Base-by-base conservation (phyloP, 92 coral and sea anemone genomes). In the Paramuricea clavata region DNA sequence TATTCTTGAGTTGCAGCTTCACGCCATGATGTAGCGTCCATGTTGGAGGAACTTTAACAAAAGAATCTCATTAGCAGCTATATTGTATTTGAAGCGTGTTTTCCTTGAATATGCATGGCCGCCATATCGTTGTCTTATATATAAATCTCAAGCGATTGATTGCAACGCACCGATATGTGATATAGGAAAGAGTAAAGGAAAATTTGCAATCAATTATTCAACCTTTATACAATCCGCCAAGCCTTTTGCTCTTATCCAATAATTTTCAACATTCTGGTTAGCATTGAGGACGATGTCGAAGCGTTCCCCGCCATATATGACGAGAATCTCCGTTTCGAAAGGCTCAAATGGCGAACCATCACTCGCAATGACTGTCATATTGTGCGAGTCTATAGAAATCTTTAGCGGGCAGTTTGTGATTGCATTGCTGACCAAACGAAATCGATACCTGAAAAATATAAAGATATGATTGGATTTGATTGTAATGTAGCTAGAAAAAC, bases 351-450 rank as follows among this genome's bases (percentile, higher is more conserved):
- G 59, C 9, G 59, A 49, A 19, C 81, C 81, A 44, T 74, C 81
- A 43, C 81, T 74, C 62, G 81, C 81, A 74, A 74, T 74, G 1
- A 74, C 31, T 62, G 81, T 74, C 62, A 74, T 22, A 21, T 43
- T 74, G 39, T 74, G 81, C 4, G 36, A 30, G 62, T 74, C 81
- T 4, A 74, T 26, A 26, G 81, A 74, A 25, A 74, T 32, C 39
- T 74, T 74, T 2, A 74, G 81, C 33, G 81, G 59, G 81, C 81
- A 74, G 23, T 74, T 74, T 43, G 81, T 74, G 41, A 74, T 74
- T 15, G 81, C 81, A 49, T 74, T 74, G 33, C 81, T 74, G 81
- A 49, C 81, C 39, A 43, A 49, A 12, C 81, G 81, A 54, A 74
- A 74, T 43, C 60, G 81, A 74, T 74, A 74, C 33, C 81, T 74